A percentile compares a stretch with the other conserved stretches of the same genome.
These are phyloP conservation scores for Ptilorrhoa leucosticta DNA, from an alignment of 2,113 vertebrate species.

Conservation along the genomic window DNA sequence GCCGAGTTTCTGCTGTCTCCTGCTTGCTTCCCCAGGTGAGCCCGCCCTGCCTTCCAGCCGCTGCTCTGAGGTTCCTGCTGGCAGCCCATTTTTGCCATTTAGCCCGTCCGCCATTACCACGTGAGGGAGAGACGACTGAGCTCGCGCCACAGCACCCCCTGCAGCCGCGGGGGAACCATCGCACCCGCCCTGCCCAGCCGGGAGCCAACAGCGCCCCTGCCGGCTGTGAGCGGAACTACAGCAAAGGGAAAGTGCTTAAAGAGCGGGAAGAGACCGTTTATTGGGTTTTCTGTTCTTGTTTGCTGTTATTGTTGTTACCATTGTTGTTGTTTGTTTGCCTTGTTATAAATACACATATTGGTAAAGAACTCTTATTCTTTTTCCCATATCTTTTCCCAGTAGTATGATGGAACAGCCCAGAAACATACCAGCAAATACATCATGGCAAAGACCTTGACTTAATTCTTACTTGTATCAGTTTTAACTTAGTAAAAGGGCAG, in stretches of 20 bases:
- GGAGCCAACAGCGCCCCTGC: neutral
- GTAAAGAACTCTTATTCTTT: neutral
- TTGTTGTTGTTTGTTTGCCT: neutral
- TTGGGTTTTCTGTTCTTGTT: too few species aligned
- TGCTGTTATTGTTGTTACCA: accelerated
- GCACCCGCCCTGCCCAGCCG: neutral
- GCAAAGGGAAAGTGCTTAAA: neutral
- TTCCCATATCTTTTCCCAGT: neutral
- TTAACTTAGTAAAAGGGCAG: neutral
- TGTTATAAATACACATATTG: neutral
- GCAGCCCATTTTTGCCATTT: neutral
- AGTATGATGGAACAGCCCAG: neutral
- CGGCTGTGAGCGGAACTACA: accelerated
- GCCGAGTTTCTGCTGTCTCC: neutral
- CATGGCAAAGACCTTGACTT: neutral
- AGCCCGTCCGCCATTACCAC: accelerated
- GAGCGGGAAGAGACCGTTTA: too few species aligned
- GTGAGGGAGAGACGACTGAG: accelerated
- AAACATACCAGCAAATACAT: neutral
- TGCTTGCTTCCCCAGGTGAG: neutral
- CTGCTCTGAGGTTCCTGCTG: too few species aligned
- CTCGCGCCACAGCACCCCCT: neutral
- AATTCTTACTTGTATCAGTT: neutral
- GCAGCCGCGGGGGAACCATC: accelerated
- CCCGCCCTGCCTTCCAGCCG: accelerated